Evolutionary conservation across 1,140 invertebrate genomes (phyloP), one percentile per base, ranked within the genome.

Genomic region (Hylaeus volcanicus): DNA sequence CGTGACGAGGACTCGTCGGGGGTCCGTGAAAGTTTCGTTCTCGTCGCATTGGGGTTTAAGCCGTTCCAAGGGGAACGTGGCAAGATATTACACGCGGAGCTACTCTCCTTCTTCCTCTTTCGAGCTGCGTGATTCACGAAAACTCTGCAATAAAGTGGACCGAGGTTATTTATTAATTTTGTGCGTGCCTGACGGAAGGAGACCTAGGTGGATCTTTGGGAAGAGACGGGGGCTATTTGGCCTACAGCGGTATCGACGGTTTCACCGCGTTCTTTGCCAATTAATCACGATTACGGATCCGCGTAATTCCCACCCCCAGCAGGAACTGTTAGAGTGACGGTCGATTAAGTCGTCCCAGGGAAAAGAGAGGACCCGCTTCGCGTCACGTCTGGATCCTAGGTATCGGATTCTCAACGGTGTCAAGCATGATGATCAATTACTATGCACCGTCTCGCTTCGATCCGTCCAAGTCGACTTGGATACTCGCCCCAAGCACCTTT

Each of bases 161-260:
- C 55, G 37, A 70, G 55, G 75, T 89, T 88, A 84, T 88, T 89
- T 84, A 87, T 88, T 86, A 82, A 87, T 85, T 84, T 88, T 48
- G 64, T 69, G 55, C 79, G 71, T 74, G 73, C 60, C 61, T 70
- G 65, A 79, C 41, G 82, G 48, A 78, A 55, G 53, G 65, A 55
- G 45, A 48, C 74, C 63, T 51, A 48, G 48, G 5, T 26, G 58
- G 26, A 26, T 26, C 26, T 26, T 26, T 26, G 26, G 43, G 48
- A 48, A 48, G 8, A 48, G 45, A 48, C 45, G 43, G 45, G n/a
- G 5, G 14, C 43, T 26, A 26, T 26, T 26, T 26, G 26, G 26
- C 26, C 26, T 26, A 26, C 26, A 26, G 26, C 26, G 26, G 26
- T 26, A 26, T 26, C 26, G 26, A 26, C 26, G 26, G 0, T 26